Percentiles rank a stretch among this genome's conserved stretches.
Evolutionary conservation across 2,113 vertebrate species (phyloP).

Genomic region (Balaenoptera acutorostrata): DNA sequence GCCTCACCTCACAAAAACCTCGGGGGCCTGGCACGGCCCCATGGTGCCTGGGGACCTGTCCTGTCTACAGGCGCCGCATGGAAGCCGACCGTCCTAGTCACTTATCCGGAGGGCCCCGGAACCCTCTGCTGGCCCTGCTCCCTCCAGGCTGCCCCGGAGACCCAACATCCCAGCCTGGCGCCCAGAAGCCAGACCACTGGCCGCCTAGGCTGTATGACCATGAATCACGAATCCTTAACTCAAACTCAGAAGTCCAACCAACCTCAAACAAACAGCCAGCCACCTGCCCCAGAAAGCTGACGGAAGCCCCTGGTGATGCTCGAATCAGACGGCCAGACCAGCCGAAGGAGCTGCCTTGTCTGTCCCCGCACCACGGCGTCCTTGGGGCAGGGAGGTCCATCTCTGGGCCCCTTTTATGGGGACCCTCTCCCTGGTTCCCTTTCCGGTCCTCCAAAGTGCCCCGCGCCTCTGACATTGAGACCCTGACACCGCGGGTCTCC

Average conservation of each 20-base stretch:
- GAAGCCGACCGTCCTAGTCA: rapidly evolving
- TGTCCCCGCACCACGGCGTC: rapidly evolving
- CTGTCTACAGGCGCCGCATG: rapidly evolving
- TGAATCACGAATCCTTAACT: not conserved
- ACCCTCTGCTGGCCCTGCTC: not conserved
- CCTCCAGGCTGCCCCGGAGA: too few species aligned
- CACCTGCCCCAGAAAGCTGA: rapidly evolving
- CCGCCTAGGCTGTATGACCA: rapidly evolving
- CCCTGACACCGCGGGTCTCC: rapidly evolving
- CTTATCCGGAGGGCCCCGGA: not conserved
- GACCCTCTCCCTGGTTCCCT: not conserved
- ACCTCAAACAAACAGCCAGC: rapidly evolving
- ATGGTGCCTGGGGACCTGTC: rapidly evolving
- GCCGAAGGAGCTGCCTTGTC: rapidly evolving
- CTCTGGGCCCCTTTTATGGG: not conserved
- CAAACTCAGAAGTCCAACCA: not conserved
- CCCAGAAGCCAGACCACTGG: not conserved
- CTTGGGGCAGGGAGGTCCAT: rapidly evolving
- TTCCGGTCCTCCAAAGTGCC: not conserved
- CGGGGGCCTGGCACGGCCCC: rapidly evolving
- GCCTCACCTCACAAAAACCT: not conserved
- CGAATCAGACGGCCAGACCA: too few species aligned
- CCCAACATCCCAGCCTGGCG: not conserved
- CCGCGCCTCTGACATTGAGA: not conserved
- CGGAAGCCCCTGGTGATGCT: rapidly evolving